Conservation (phyloP, 2,797 vertebrate species). For the Crax fasciolata region DNA sequence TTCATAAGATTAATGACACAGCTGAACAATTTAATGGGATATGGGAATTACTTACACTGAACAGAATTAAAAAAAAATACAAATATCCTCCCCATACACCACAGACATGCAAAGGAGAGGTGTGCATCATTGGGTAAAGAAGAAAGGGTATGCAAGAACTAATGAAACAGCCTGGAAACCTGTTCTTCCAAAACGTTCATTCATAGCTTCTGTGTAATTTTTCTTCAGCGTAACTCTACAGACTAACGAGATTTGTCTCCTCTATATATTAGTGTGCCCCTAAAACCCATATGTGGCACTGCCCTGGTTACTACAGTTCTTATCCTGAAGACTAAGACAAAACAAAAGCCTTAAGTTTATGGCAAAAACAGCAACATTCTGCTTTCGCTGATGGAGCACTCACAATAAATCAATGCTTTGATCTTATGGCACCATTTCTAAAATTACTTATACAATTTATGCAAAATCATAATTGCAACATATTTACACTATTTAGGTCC, state of each 20-base stretch:
- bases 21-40: constrained; percentile 32
- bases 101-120: not conserved
- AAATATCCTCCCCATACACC: not conserved
- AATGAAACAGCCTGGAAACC: not conserved
- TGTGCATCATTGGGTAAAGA: not conserved
- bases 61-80: not conserved
- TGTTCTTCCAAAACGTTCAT: not conserved
- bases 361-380: not conserved
- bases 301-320: not conserved
- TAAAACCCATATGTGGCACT: not conserved
- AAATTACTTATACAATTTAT: not conserved
- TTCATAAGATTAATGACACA: not conserved
- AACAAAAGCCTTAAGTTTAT: not conserved
- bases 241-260: not conserved
- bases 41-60: constrained; percentile 50
- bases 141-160: not conserved
- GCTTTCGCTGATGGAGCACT: not conserved
- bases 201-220: not conserved
- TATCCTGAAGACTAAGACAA: not conserved
- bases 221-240: not conserved
- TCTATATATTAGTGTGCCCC: not conserved
- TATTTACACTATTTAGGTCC: not conserved
- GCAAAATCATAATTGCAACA: not conserved
- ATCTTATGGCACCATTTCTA: not conserved
- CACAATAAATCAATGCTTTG: not conserved